A percentile compares a stretch with the other conserved stretches of the same genome.
These are phyloP conservation scores for Betta splendens DNA, from an alignment of 2,797 vertebrate genomes.

Conservation along the genomic window DNA sequence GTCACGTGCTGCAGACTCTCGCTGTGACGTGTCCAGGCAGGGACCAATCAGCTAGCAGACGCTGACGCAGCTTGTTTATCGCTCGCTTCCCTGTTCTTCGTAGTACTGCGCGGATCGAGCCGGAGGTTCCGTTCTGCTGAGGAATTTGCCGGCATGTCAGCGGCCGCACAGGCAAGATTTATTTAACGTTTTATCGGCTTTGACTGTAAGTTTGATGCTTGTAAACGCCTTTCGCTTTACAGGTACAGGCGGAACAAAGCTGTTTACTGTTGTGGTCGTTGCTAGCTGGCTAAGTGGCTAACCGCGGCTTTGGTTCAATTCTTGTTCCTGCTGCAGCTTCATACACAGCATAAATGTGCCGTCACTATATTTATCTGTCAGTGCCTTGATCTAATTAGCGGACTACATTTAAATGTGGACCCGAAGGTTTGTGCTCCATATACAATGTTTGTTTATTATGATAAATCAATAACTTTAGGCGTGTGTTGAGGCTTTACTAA, in stretches of 20 bases:
- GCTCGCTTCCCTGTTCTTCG: slow-evolving; percentile 2
- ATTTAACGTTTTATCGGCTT: not conserved
- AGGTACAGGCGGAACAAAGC: too few relatives aligned
- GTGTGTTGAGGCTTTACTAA: too few relatives aligned
- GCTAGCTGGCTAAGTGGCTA: slow-evolving; percentile 2
- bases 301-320: not conserved
- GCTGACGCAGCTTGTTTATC: slow-evolving; percentile 6
- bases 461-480: too few relatives aligned
- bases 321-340: not conserved
- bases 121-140: not conserved
- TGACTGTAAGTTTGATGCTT: fast-evolving
- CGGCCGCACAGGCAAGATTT: slow-evolving; percentile 40
- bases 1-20: slow-evolving; percentile 27
- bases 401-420: not conserved
- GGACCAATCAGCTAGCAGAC: slow-evolving; percentile 42
- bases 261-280: not conserved
- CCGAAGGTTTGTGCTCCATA: not conserved
- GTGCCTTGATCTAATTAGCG: not conserved
- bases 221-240: not conserved
- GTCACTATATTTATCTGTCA: fast-evolving
- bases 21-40: slow-evolving; percentile 2
- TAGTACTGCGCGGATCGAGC: not conserved
- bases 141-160: not conserved
- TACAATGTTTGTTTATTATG: not conserved
- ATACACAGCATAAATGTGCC: fast-evolving